These are phyloP conservation scores for Cosmia pyralina DNA, from an alignment of 2,888 invertebrate genomes.

Conservation along the genomic window DNA sequence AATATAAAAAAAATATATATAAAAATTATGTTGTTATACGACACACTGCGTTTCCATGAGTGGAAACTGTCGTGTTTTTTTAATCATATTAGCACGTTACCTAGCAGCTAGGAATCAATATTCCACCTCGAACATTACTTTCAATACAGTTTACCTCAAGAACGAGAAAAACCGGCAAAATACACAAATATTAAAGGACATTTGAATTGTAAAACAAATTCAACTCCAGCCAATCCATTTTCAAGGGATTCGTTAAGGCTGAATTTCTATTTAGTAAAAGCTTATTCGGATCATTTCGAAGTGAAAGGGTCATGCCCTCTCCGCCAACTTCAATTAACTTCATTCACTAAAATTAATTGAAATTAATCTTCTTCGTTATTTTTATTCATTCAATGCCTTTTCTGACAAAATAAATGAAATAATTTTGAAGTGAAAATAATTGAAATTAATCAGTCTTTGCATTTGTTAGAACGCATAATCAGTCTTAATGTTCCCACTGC, in stretches of 20 bases:
- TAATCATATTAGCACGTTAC: not conserved
- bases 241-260: constrained; percentile 45
- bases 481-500: too few relatives aligned
- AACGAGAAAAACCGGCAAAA: constrained; percentile 18
- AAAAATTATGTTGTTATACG: not conserved
- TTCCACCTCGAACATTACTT: constrained; percentile 9
- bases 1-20: too few relatives aligned
- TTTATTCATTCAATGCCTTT: constrained; percentile 42
- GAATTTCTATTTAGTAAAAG: constrained; percentile 50
- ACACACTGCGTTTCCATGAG: not conserved
- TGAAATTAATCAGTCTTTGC: constrained; percentile 24
- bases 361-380: constrained; percentile 55
- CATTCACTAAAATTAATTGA: constrained; percentile 55
- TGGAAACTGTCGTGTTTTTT: not conserved
- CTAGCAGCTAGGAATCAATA: not conserved
- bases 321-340: constrained; percentile 51
- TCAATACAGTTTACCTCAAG: not conserved
- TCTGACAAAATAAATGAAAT: constrained; percentile 27
- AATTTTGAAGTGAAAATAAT: constrained; percentile 15
- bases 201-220: constrained; percentile 46
- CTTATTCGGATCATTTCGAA: constrained; percentile 44
- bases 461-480: not conserved
- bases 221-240: constrained; percentile 37
- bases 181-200: constrained; percentile 31
- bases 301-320: constrained; percentile 45